Evolutionary conservation across 2,888 invertebrate species (phyloP).

Genomic region (Linyphia triangularis): DNA sequence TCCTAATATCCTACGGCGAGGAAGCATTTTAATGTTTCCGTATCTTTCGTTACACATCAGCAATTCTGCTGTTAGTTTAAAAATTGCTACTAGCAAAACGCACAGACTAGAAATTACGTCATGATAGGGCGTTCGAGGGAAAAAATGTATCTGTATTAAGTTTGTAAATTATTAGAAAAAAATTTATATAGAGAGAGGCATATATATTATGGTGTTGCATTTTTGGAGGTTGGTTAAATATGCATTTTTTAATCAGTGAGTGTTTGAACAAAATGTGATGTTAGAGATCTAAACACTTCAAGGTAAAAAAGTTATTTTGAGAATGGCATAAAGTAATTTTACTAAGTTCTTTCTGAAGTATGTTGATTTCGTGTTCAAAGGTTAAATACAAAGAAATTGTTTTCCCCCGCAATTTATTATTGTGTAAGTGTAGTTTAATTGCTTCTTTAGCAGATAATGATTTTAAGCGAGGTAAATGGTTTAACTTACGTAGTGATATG

Average conservation of each 20-base stretch:
- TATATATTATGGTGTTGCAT: neutral
- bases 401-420: neutral
- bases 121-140: neutral
- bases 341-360: neutral
- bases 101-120: neutral
- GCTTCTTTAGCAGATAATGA: neutral
- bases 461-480: no score
- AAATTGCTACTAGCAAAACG: neutral
- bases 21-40: neutral
- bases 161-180: neutral
- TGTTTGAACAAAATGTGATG: neutral
- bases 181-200: neutral
- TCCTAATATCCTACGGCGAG: neutral
- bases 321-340: neutral
- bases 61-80: neutral
- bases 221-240: neutral
- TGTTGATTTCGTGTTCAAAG: neutral
- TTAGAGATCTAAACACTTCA: neutral
- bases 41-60: neutral
- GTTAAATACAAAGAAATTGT: neutral
- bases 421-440: neutral
- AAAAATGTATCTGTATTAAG: no score
- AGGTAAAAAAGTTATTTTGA: neutral
- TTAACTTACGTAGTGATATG: no score
- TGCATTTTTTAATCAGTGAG: neutral